Evolutionary conservation across 2,113 vertebrate species (phyloP), one percentile per base, ranked within the genome.

Genomic region (Gobio gobio): DNA sequence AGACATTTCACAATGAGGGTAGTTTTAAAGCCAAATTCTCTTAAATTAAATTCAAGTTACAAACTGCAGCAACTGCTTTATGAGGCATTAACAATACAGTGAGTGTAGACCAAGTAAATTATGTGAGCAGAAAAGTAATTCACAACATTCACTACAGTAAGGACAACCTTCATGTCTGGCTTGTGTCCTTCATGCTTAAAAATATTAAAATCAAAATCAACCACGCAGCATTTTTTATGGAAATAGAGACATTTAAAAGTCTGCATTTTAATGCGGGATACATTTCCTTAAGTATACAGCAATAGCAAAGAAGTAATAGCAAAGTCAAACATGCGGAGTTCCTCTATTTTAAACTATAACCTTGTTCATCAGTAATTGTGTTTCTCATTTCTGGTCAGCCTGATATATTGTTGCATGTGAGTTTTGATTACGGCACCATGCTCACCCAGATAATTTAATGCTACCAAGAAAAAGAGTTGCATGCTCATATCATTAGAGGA

Each of bases 401-500:
- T 83, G 54, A 84, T 74, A 84, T 74, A 88, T 78, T 86, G 45
- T 40, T 36, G 22, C 26, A 81, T 47, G 63, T 72, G 64, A 56
- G 73, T 73, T 86, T 88, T 86, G 82, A 86, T 84, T 86, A 84
- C 29, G 0, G 63, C 63, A 47, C 82, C 75, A 75, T 54, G 54
- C 64, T 63, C 56, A 76, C 61, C 45, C 58, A 22, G 33, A 78
- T 76, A 86, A 88, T 88, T 88, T 86, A 88, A 88, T 29, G 16
- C 76, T 26, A 54, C 56, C 26, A 26, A 76, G 78, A 58, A 47
- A 40, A 82, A 79, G 82, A 82, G 78, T 76, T 56, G 84, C 73
- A 79, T 63, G n/a, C 61, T 79, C 54, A 6, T 72, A 64, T 88
- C 85, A 86, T 88, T 86, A 86, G 72, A 78, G 72, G 45, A 63